Base-by-base conservation (phyloP, 2,797 vertebrate species). In the Carduelis carduelis region DNA sequence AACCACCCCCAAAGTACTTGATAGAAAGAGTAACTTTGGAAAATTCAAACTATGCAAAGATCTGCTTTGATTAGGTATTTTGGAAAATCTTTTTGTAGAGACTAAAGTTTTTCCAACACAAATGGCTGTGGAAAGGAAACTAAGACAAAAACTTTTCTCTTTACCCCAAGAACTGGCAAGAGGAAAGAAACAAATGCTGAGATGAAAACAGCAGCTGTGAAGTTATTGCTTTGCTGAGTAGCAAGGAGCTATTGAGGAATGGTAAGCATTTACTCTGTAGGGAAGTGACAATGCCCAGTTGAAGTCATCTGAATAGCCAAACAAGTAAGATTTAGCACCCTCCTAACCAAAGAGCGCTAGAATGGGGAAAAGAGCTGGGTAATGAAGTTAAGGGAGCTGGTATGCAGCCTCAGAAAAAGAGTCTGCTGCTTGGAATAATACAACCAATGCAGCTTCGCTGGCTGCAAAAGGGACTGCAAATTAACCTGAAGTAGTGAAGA, bases 241-340 rank as follows among this genome's bases (percentile, higher is more conserved):
- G 12, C 32, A 50, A 84, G 26, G 26, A 72, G 26, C 60, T 71
- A 34, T n/a, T 39, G 22, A 90, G 37, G 52, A 93, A 30, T 0
- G 4, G n/a, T n/a, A 39, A 81, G 34, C 16, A 5, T 68, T 79
- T 72, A 52, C 37, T 1, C 6, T 24, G n/a, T 14, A 61, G 61
- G 41, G 65, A 92, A 85, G 52, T 63, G 56, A 50, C 12, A 70
- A 15, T 0, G 0, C 23, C 21, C 0, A 8, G n/a, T 64, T 83
- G n/a, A 28, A 85, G 3, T 55, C 20, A 11, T 20, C 50, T 0
- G 4, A 71, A 69, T 49, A 60, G 75, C 0, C 0, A n/a, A 80
- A 64, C 19, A 81, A 35, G 9, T 23, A 49, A 56, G 53, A 65
- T 80, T 60, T 82, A 71, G 52, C 26, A 34, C 26, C 0, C 3